phyloP scores from a whole-genome alignment of 1,140 invertebrate genomes.

The Sycophila sp. region DNA sequence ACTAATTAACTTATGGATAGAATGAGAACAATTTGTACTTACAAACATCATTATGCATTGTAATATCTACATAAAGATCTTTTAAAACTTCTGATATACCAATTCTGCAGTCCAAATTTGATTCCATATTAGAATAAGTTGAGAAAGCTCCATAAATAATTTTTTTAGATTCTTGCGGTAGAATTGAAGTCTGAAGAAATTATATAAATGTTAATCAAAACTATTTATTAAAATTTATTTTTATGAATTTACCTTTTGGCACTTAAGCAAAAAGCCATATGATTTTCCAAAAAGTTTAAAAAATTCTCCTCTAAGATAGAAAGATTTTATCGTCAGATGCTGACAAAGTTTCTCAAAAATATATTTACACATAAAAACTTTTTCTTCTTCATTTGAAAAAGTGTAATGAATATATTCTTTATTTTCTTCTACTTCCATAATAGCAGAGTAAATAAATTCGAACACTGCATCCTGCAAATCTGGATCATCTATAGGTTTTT shows the following conservation, averaged over 20 bases:
- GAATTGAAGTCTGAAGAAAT: too few relatives aligned
- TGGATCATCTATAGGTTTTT: constrained; percentile 36
- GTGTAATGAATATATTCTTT: not conserved
- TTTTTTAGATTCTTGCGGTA: constrained; percentile 18
- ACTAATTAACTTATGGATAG: not conserved
- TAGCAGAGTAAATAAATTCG: constrained; percentile 46
- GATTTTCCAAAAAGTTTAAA: constrained; percentile 51
- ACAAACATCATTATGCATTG: constrained; percentile 34
- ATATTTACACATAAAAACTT: constrained; percentile 23
- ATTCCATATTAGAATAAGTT: constrained; percentile 49
- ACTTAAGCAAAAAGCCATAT: constrained; percentile 40
- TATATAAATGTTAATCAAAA: too few relatives aligned
- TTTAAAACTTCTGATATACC: constrained; percentile 48
- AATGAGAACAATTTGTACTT: constrained; percentile 16
- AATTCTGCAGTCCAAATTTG: constrained; percentile 43
- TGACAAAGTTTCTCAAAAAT: constrained; percentile 27
- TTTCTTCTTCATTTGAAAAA: constrained; percentile 23
- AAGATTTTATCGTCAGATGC: constrained; percentile 26
- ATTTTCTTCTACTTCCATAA: constrained; percentile 11
- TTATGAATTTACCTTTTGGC: constrained; percentile 37
- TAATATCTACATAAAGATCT: constrained; percentile 39
- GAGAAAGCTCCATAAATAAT: constrained; percentile 47
- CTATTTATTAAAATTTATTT: too few relatives aligned
- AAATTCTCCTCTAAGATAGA: constrained; percentile 46
- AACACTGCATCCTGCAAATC: constrained; percentile 51